phyloP scores from a whole-genome alignment of 53 echinoderm and acorn worm genomes.

The Mesocentrotus franciscanus region DNA sequence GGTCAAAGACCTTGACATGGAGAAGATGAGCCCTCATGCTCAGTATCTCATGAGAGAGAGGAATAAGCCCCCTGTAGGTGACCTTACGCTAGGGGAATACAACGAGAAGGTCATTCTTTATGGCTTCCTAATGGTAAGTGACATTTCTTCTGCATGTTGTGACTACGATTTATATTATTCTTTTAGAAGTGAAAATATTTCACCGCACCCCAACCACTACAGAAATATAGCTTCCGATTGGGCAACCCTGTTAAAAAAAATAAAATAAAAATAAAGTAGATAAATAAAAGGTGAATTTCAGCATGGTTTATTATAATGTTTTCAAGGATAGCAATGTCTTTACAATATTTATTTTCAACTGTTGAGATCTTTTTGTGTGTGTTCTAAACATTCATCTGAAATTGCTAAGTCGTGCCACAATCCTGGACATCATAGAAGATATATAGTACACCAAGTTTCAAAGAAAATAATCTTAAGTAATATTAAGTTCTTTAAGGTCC shows the following conservation, averaged over 20 bases:
- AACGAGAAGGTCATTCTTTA: constrained; percentile 99
- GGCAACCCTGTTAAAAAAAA: no score
- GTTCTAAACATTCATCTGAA: not conserved
- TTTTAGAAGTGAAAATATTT: no score
- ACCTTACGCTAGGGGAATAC: constrained; percentile 94
- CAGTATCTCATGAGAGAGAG: constrained; percentile 83
- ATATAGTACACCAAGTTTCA: not conserved
- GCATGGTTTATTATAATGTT: not conserved
- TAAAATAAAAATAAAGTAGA: not conserved
- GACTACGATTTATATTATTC: no score
- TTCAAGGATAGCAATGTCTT: not conserved
- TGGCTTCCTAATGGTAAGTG: constrained; percentile 97
- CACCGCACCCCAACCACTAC: no score
- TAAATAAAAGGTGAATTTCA: not conserved
- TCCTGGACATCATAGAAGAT: not conserved
- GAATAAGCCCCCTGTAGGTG: constrained; percentile 81
- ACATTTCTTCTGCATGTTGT: not conserved
- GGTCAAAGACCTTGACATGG: constrained; percentile 74
- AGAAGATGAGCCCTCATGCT: constrained; percentile 69
- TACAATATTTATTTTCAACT: not conserved
- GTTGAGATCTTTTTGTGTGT: not conserved
- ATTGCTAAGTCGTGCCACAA: not conserved
- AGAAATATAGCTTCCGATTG: no score
- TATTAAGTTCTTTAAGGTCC: no score
- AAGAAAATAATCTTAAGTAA: not conserved